Evolutionary conservation across 2,888 invertebrate genomes (phyloP), one percentile per base, ranked within the genome.

Genomic region (Orthosia incerta): DNA sequence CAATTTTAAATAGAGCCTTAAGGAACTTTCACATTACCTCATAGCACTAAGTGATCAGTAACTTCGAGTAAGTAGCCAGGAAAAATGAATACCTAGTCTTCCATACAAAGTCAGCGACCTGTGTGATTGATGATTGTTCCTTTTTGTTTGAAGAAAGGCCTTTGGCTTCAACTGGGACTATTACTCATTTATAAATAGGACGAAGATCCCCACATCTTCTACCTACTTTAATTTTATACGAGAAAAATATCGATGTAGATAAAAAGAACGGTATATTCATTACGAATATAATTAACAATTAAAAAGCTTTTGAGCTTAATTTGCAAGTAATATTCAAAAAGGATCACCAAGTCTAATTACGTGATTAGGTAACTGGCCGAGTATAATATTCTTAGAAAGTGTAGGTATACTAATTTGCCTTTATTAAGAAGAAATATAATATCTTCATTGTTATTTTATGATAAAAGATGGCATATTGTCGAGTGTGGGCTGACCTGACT

Each of bases 181-280:
- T 56, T 18, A 57, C 16, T 59, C 15, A 57, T 64, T 57, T 16
- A 57, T 57, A 74, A 57, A 51, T 16, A 64, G 57, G 18, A 50
- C 60, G 26, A 66, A 53, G 18, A 66, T 7, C 23, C 4, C 2
- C 23, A 18, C 13, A 4, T 39, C 12, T 23, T 46, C 9, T 46
- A 23, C 12, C 23, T 63, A 31, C 12, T 46, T 18, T 56, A 23
- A 13, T 1, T 45, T 2, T 46, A 31, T n/a, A 31, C 9, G 20
- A 60, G 5, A 53, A 57, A 39, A 39, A 63, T 11, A 66, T 74
- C 20, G 2, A 45, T 20, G 20, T 23, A 20, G 39, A 60, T 20
- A 31, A 57, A 74, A 56, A 2, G 12, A 61, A 55, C 13, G 20
- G 51, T 45, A 57, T 63, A 76, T 68, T 62, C 13, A 68, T 48